Evolutionary conservation across 2,113 vertebrate species (phyloP).

Genomic region (Austrofundulus limnaeus): DNA sequence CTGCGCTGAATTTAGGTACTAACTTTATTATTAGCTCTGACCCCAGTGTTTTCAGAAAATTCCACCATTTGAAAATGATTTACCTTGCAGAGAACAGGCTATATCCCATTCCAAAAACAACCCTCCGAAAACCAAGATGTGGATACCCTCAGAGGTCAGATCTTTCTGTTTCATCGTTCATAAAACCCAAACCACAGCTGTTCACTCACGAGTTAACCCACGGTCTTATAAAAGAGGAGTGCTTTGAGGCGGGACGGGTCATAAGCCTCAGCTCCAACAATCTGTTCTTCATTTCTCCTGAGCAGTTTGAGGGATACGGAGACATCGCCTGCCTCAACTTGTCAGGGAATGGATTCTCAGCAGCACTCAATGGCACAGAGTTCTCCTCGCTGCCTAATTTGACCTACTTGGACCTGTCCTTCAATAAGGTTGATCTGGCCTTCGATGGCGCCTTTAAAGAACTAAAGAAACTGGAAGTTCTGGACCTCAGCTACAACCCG

Average conservation of each 20-base stretch:
- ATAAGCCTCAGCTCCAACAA: slow-evolving; percentile 81
- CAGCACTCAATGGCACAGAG: slow-evolving; percentile 73
- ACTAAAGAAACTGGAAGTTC: slow-evolving; percentile 65
- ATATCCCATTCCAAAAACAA: slow-evolving; percentile 51
- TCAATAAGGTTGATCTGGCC: slow-evolving; percentile 74
- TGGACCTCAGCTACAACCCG: slow-evolving; percentile 80
- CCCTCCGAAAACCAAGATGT: fast-evolving
- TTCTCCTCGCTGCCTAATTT: slow-evolving; percentile 69
- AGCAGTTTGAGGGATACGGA: slow-evolving; percentile 73
- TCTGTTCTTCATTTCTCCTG: slow-evolving; percentile 79
- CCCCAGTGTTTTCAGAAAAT: slow-evolving; percentile 61
- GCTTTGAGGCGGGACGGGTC: slow-evolving; percentile 75
- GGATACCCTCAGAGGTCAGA: slow-evolving; percentile 1
- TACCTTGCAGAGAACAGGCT: slow-evolving; percentile 84
- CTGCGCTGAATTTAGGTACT: slow-evolving; percentile 69
- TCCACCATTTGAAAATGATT: slow-evolving; percentile 69
- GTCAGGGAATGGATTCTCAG: slow-evolving; percentile 77
- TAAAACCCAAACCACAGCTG: neutral
- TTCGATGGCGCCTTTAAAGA: slow-evolving; percentile 70
- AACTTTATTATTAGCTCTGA: slow-evolving; percentile 82
- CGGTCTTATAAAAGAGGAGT: slow-evolving; percentile 65
- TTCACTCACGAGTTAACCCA: slow-evolving; percentile 21
- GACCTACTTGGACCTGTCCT: slow-evolving; percentile 78
- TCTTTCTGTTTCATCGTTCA: neutral
- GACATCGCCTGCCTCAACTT: slow-evolving; percentile 83